Evolutionary conservation across 2,797 vertebrate species (phyloP), one percentile per base, ranked within the genome.

Genomic region (Lutjanus campechanus): DNA sequence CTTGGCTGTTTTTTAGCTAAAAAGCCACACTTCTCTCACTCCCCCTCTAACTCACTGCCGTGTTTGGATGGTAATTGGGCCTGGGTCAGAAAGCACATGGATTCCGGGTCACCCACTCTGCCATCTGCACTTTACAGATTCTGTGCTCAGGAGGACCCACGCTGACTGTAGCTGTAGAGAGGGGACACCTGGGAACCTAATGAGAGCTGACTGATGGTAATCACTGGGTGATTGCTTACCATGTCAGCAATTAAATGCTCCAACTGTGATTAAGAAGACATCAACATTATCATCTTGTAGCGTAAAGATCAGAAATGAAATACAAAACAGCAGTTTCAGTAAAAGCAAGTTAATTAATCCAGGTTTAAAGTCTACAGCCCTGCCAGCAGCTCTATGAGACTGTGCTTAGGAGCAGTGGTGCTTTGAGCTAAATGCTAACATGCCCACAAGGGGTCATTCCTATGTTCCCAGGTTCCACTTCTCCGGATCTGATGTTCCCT

Each of bases 1-100:
- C 81, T 81, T 82, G 50, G 70, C 69, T 60, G 65, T 81, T 81
- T 81, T 63, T 49, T 69, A 73, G 51, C 56, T 79, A 49, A 47
- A 81, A 86, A 83, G 58, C 59, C 60, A 76, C 77, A 66, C 79
- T 65, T 73, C 60, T 49, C 71, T 41, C 1, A 13, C 58, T 56
- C 50, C 11, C 64, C 46, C 46, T 10, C 29, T 69, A 47, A 51
- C 80, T 78, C 62, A 11, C 55, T 83, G 54, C 76, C 40, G 85
- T 65, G 61, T 85, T 79, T 79, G 50, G 41, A 77, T 77, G 74
- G 77, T 87, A 89, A 91, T 89, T 89, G 78, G 69, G 59, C 79
- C 56, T 54, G n/a, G 64, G 90, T 87, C 77, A 83, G 83, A 87
- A 79, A 86, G 54, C 69, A 73, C 72, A 86, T 79, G 78, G 82